Percentiles rank a stretch among this genome's conserved stretches.
Evolutionary conservation across 2,113 vertebrate species (phyloP).

Genomic region (Stegastes partitus): DNA sequence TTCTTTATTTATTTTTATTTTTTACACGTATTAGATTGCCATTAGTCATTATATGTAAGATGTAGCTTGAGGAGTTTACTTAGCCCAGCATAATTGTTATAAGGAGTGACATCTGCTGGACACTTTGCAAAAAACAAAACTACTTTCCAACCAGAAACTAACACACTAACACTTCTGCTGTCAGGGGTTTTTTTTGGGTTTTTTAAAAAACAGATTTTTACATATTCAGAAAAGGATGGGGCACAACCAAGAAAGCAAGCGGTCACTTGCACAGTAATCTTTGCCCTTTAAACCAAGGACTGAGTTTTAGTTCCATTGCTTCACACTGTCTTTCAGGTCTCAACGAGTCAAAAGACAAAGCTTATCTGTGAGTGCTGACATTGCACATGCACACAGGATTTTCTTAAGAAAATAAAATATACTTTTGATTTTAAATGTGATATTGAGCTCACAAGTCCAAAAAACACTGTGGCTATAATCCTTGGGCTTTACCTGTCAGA

Average conservation of each 20-base stretch:
- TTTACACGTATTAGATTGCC: no score
- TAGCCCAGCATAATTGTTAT: not conserved
- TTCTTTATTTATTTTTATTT: no score
- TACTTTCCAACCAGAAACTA: not conserved
- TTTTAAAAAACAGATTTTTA: no score
- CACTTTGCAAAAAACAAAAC: not conserved
- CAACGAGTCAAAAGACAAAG: slow-evolving; percentile 39
- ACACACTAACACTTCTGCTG: not conserved
- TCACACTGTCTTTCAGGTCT: slow-evolving; percentile 35
- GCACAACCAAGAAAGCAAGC: no score
- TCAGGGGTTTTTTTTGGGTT: no score
- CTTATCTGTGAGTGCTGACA: slow-evolving; percentile 31
- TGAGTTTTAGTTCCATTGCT: slow-evolving; percentile 4
- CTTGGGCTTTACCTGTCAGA: no score
- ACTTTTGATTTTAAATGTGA: no score
- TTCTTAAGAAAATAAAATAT: no score
- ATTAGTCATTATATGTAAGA: no score
- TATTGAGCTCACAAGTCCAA: no score
- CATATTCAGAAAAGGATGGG: no score
- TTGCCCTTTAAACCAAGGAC: slow-evolving; percentile 64
- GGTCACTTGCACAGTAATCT: slow-evolving; percentile 10
- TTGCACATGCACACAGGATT: not conserved
- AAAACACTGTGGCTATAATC: no score
- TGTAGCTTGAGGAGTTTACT: not conserved
- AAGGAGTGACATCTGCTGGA: slow-evolving; percentile 17